Percentiles rank a stretch among this genome's conserved stretches.
These are phyloP conservation scores for Centrocercus urophasianus DNA, from an alignment of 2,113 vertebrate species.

Conservation along the genomic window DNA sequence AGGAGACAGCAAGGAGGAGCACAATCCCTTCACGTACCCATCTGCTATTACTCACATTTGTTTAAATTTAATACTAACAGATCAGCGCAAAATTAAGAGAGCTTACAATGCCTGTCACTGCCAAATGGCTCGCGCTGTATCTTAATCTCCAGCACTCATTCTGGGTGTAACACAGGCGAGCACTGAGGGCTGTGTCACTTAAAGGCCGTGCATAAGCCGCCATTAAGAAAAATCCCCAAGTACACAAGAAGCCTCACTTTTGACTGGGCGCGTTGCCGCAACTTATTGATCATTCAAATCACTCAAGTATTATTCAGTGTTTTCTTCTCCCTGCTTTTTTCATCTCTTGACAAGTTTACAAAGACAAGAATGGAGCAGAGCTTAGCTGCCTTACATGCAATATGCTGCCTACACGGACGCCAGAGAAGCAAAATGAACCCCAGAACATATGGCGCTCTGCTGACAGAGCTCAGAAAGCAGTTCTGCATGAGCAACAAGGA, in stretches of 20 bases:
- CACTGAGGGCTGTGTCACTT: neutral
- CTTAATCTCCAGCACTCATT: slow-evolving; percentile 24
- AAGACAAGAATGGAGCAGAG: slow-evolving; percentile 67
- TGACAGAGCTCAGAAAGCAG: slow-evolving; percentile 74
- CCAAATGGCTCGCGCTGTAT: neutral
- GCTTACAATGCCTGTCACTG: slow-evolving; percentile 4
- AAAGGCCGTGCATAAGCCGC: neutral
- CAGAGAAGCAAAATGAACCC: slow-evolving; percentile 76
- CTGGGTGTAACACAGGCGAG: neutral
- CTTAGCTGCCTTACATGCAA: slow-evolving; percentile 68
- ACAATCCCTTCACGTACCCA: neutral
- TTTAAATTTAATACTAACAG: neutral
- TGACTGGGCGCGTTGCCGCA: slow-evolving; percentile 9
- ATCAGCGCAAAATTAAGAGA: neutral
- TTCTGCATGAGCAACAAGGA: slow-evolving; percentile 76
- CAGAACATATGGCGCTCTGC: slow-evolving; percentile 79
- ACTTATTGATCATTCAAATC: slow-evolving; percentile 51
- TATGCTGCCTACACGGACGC: slow-evolving; percentile 74
- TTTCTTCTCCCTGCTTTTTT: slow-evolving; percentile 59
- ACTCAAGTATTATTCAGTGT: neutral
- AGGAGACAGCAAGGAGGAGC: neutral
- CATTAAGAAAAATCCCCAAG: slow-evolving; percentile 45
- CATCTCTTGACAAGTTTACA: slow-evolving; percentile 75
- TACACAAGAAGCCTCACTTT: neutral
- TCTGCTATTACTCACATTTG: neutral